Conservation (phyloP, 2,888 invertebrate genomes). For the Cryptophagus acutangulus region DNA sequence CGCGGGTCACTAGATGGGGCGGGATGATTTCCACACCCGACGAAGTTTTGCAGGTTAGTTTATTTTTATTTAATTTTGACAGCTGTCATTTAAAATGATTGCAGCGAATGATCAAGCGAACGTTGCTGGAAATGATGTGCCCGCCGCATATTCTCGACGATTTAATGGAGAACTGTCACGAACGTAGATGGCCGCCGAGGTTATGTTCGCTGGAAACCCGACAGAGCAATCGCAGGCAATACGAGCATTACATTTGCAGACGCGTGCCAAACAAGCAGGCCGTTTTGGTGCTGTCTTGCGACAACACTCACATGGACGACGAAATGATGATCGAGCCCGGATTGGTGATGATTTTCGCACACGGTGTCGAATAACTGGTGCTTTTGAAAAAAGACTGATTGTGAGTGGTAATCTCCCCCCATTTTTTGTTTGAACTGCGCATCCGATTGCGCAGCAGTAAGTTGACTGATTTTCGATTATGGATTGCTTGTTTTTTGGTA, state of each 20-base stretch:
- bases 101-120: constrained; percentile 89
- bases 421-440: too few species aligned
- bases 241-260: constrained; percentile 92
- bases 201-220: constrained; percentile 88
- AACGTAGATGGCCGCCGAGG: constrained; percentile 91
- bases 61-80: constrained; percentile 6
- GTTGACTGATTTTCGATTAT: too few species aligned
- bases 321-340: constrained; percentile 96
- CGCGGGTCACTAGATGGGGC: constrained; percentile 93
- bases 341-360: constrained; percentile 97
- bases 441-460: too few species aligned
- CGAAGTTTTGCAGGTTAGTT: constrained; percentile 76
- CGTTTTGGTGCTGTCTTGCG: constrained; percentile 88
- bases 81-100: constrained; percentile 6
- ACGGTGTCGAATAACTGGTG: constrained; percentile 73
- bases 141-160: constrained; percentile 90
- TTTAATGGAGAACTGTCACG: constrained; percentile 96
- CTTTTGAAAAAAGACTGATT: constrained; percentile 1
- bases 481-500: too few species aligned
- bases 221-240: constrained; percentile 87
- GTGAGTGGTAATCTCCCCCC: too few species aligned
- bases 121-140: constrained; percentile 89
- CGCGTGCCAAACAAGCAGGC: constrained; percentile 94
- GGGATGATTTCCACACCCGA: constrained; percentile 99
- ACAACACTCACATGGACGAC: constrained; percentile 91